phyloP scores from a whole-genome alignment of 2,888 invertebrate genomes.

The Melieria picta region DNA sequence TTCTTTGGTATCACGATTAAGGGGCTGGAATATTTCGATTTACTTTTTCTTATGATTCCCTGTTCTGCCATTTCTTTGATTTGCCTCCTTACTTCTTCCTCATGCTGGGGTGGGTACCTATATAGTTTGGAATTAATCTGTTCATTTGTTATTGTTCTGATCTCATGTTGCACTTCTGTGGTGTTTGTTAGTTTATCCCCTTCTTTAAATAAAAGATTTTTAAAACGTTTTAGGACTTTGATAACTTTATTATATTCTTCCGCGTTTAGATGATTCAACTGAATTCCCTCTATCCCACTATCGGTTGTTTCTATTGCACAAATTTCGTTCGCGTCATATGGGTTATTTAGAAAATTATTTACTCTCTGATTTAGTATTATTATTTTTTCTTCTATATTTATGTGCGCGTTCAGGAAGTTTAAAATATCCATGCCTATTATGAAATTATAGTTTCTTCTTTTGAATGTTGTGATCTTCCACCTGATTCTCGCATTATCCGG shows the following conservation, averaged over 20 bases:
- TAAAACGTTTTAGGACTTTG: conserved; percentile 28
- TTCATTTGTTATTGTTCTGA: conserved; percentile 30
- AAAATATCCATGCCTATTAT: conserved; percentile 11
- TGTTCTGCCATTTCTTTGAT: conserved; percentile 34
- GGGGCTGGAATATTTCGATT: conserved; percentile 31
- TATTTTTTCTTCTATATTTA: conserved; percentile 26
- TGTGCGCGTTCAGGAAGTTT: conserved; percentile 23
- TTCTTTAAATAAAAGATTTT: conserved; percentile 29
- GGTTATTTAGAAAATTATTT: conserved; percentile 28
- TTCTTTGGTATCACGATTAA: conserved; percentile 32
- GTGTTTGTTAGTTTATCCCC: conserved; percentile 30
- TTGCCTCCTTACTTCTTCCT: conserved; percentile 27
- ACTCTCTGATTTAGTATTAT: conserved; percentile 17
- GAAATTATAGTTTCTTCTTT: not conserved
- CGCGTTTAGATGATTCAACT: conserved; percentile 25
- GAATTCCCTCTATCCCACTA: not conserved
- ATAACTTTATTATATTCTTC: conserved; percentile 14
- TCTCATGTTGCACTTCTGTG: conserved; percentile 25
- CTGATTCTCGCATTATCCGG: not conserved
- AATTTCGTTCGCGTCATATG: conserved; percentile 18
- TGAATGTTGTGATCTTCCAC: conserved; percentile 8
- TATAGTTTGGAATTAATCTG: conserved; percentile 33
- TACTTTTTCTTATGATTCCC: conserved; percentile 34
- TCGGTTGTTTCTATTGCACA: conserved; percentile 28
- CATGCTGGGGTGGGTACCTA: conserved; percentile 32